These are phyloP conservation scores for Euura lappo DNA, from an alignment of 1,140 invertebrate genomes.

Conservation along the genomic window DNA sequence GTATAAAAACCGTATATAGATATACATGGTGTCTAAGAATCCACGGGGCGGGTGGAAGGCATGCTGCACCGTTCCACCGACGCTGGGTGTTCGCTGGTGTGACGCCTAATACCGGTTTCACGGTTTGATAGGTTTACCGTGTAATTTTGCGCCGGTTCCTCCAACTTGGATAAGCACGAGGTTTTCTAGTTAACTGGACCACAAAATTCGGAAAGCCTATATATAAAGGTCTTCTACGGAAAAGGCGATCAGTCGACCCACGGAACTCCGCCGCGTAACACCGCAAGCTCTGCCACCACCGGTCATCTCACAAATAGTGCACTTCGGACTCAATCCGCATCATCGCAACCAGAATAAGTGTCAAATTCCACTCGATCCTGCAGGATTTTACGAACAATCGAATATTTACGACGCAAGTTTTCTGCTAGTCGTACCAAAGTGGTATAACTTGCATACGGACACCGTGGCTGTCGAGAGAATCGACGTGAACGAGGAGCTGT, in stretches of 20 bases:
- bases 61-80: not conserved
- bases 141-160: constrained; percentile 51
- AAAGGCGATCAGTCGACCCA: constrained; percentile 44
- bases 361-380: too few relatives aligned
- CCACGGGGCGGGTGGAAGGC: not conserved
- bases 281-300: not conserved
- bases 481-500: too few relatives aligned
- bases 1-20: too few relatives aligned
- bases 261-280: constrained; percentile 9
- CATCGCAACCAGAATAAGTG: too few relatives aligned
- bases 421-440: too few relatives aligned
- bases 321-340: too few relatives aligned
- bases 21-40: not conserved
- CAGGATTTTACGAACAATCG: too few relatives aligned
- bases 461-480: too few relatives aligned
- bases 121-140: constrained; percentile 55
- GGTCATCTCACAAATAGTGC: too few relatives aligned
- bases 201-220: constrained; percentile 56
- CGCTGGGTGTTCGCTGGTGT: constrained; percentile 8
- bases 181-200: constrained; percentile 58
- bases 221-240: constrained; percentile 46
- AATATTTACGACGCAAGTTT: too few relatives aligned
- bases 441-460: too few relatives aligned
- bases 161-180: constrained; percentile 48
- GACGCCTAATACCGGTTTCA: constrained; percentile 51